phyloP scores from a whole-genome alignment of 1,140 invertebrate genomes.

The Drosophila malerkotliana region DNA sequence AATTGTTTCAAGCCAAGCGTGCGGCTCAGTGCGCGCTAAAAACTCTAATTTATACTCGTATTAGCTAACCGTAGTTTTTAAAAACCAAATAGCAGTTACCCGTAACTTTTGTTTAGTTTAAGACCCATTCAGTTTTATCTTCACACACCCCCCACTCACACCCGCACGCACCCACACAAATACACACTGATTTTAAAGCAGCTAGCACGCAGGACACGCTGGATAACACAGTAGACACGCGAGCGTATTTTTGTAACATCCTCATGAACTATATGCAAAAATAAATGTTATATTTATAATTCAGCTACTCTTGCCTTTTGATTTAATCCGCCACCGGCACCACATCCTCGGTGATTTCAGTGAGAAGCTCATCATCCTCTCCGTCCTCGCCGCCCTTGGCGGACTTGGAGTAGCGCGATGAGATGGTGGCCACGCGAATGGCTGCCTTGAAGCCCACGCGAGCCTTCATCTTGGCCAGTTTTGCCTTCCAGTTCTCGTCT shows the following conservation, averaged over 20 bases:
- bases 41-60: slow-evolving; percentile 54
- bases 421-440: slow-evolving; percentile 80
- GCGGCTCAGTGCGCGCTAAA: slow-evolving; percentile 52
- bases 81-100: slow-evolving; percentile 42
- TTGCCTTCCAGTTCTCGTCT: slow-evolving; percentile 90
- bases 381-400: slow-evolving; percentile 55
- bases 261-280: slow-evolving; percentile 63
- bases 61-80: slow-evolving; percentile 45
- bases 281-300: slow-evolving; percentile 82
- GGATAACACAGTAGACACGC: slow-evolving; percentile 34
- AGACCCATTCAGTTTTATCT: slow-evolving; percentile 54
- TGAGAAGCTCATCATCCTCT: slow-evolving; percentile 68
- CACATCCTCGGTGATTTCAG: slow-evolving; percentile 70
- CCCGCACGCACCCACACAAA: slow-evolving; percentile 9
- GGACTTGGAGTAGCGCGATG: slow-evolving; percentile 67
- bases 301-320: slow-evolving; percentile 16
- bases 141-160: slow-evolving; percentile 22
- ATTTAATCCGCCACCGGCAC: slow-evolving; percentile 60
- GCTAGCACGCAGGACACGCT: slow-evolving; percentile 28
- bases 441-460: slow-evolving; percentile 89
- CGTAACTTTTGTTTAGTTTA: slow-evolving; percentile 71
- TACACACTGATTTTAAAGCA: slow-evolving; percentile 26
- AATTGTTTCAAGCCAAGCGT: slow-evolving; percentile 50
- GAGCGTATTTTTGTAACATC: slow-evolving; percentile 69
- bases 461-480: slow-evolving; percentile 87